Evolutionary conservation across 2,888 invertebrate species (phyloP), one percentile per base, ranked within the genome.

Genomic region (Melanostoma mellinum): DNA sequence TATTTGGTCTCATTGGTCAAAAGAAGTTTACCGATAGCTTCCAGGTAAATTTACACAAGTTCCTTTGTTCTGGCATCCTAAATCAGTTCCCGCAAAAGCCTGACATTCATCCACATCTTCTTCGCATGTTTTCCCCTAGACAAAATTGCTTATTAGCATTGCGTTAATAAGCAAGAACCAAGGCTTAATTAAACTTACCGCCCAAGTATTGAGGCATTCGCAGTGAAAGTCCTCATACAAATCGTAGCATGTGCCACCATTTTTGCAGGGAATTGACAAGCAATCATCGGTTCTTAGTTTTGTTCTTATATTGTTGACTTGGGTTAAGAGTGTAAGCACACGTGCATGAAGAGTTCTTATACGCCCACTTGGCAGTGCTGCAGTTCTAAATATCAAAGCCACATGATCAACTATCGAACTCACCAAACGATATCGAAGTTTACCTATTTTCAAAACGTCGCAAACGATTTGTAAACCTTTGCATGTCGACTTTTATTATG

Each of bases 1-100:
- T 20, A 36, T 38, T 9, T 3, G 8, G 10, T 48, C 3, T 67
- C 8, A 61, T 33, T 50, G 1, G 3, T 38, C 3, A 8, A 48
- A 40, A 10, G 42, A 38, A 44, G 1, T 86, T 89, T 90, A 96
- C 94, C 94, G 94, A 90, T 96, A 98, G 50, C 95, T 93, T 73
- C 98, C 98, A 0, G 93, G 94, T 40, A 92, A 93, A 90, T 98
- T 98, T 40, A 94, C 90, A 88, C 98, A 98, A 0, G 94, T 94
- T 0, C 95, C 98, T 58, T 96, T 96, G 91, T 98, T 97, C 92
- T 97, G 97, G 89, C 98, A 98, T 0, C 97, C 97, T 40, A 97
- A 92, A 88, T 96, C 97, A 0, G 97, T 97, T 5, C 96, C 97
- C 3, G 93, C 92, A 87, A 95, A 95, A 87, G 93, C 93, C 0